These are phyloP conservation scores for Atherinomorus stipes DNA, from an alignment of 2,113 vertebrate species.

Conservation along the genomic window DNA sequence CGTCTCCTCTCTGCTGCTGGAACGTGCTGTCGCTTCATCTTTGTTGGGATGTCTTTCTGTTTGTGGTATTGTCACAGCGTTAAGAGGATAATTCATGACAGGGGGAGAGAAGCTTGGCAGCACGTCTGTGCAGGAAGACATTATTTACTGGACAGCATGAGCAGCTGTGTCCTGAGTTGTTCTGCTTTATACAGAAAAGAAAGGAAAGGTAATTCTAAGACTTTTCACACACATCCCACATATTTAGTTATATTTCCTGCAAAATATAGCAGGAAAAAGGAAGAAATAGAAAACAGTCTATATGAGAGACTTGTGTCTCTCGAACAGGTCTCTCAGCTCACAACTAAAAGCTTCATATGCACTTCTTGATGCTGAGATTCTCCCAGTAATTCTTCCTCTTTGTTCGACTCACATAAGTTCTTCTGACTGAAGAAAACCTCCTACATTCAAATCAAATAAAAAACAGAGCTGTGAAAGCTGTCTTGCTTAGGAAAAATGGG, in stretches of 20 bases:
- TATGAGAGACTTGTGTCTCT: conserved; percentile 22
- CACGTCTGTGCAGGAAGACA: background rate
- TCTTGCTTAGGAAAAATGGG: background rate
- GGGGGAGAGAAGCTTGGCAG: background rate
- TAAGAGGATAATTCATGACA: background rate
- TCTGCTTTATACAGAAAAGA: background rate
- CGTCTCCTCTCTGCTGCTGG: background rate
- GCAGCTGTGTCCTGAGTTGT: background rate
- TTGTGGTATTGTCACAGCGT: background rate
- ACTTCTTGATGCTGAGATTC: conserved; percentile 54
- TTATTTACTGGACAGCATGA: background rate
- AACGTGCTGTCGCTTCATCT: conserved; percentile 12
- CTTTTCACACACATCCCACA: no score
- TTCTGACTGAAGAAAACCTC: conserved; percentile 2
- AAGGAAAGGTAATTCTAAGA: background rate
- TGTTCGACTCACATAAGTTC: background rate
- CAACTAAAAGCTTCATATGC: conserved; percentile 53
- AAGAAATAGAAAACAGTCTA: background rate
- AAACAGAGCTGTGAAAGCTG: conserved; percentile 36
- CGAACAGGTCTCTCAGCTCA: conserved; percentile 40
- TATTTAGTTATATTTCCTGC: no score
- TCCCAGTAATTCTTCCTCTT: conserved; percentile 35
- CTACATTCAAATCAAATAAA: conserved; percentile 5
- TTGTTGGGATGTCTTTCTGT: background rate
- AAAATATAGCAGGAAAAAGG: no score